Conservation (phyloP, 2,888 invertebrate genomes). For the Cabera pusaria region DNA sequence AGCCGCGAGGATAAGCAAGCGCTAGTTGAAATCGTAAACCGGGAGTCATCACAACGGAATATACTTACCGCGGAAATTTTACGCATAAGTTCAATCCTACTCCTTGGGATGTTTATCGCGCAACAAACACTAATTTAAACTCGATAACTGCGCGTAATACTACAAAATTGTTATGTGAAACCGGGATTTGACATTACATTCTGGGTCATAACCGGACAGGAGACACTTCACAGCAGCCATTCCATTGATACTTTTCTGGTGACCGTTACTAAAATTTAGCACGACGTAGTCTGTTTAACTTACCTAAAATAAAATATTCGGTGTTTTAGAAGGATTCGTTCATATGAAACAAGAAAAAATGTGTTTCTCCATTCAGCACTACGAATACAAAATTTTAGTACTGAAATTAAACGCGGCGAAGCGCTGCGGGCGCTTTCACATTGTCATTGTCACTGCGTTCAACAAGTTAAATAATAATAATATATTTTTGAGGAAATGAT, state of each 20-base stretch:
- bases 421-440: slow-evolving; percentile 37
- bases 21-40: slow-evolving; percentile 28
- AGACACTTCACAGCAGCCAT: slow-evolving; percentile 53
- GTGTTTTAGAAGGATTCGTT: slow-evolving; percentile 70
- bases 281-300: slow-evolving; percentile 44
- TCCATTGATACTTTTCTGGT: slow-evolving; percentile 35
- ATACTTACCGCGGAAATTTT: slow-evolving; percentile 33
- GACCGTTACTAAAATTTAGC: slow-evolving; percentile 11
- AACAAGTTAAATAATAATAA: no score
- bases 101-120: slow-evolving; percentile 22
- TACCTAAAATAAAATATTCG: slow-evolving; percentile 74
- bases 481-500: no score
- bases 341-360: slow-evolving; percentile 80
- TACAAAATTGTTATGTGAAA: slow-evolving; percentile 64
- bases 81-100: slow-evolving; percentile 10
- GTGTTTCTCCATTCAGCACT: slow-evolving; percentile 80
- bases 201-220: slow-evolving; percentile 72
- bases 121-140: slow-evolving; percentile 27
- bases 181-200: slow-evolving; percentile 78
- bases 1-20: slow-evolving; percentile 33
- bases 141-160: slow-evolving; percentile 49
- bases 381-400: slow-evolving; percentile 82
- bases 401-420: slow-evolving; percentile 57
- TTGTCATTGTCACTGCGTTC: slow-evolving; percentile 50
- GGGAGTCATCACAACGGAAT: slow-evolving; percentile 22